phyloP scores from a whole-genome alignment of 2,888 invertebrate genomes.

The Hirtodrosophila confusa region DNA sequence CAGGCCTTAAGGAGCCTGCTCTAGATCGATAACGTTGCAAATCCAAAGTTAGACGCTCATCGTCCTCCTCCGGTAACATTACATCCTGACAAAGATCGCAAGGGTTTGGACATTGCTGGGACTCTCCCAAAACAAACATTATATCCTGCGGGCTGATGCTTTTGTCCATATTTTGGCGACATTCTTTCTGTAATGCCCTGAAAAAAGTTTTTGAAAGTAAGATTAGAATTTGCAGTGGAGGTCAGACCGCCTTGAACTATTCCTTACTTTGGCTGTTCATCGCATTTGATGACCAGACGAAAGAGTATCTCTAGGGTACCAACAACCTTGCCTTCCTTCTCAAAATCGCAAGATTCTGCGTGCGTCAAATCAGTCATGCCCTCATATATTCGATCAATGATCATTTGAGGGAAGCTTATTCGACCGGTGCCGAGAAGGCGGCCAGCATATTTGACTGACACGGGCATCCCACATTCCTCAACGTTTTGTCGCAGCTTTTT shows the following conservation, averaged over 20 bases:
- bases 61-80: constrained; percentile 38
- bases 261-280: constrained; percentile 22
- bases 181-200: constrained; percentile 8
- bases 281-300: constrained; percentile 67
- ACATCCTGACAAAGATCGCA: constrained; percentile 36
- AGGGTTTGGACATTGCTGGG: constrained; percentile 36
- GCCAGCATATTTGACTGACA: constrained; percentile 53
- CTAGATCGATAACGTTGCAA: constrained; percentile 61
- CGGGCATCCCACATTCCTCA: constrained; percentile 56
- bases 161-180: constrained; percentile 44
- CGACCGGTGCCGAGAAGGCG: constrained; percentile 55
- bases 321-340: constrained; percentile 15
- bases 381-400: constrained; percentile 52
- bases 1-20: constrained; percentile 48
- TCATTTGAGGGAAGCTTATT: constrained; percentile 57
- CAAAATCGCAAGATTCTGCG: constrained; percentile 46
- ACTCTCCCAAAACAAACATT: constrained; percentile 74
- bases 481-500: constrained; percentile 47
- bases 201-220: not conserved
- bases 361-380: constrained; percentile 60
- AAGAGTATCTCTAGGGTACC: constrained; percentile 64
- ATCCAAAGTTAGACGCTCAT: constrained; percentile 62
- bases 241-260: too few relatives aligned
- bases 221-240: too few relatives aligned
- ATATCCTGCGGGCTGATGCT: constrained; percentile 74